These are phyloP conservation scores for Drosophila ficusphila DNA, from an alignment of 1,140 invertebrate species.

Conservation along the genomic window DNA sequence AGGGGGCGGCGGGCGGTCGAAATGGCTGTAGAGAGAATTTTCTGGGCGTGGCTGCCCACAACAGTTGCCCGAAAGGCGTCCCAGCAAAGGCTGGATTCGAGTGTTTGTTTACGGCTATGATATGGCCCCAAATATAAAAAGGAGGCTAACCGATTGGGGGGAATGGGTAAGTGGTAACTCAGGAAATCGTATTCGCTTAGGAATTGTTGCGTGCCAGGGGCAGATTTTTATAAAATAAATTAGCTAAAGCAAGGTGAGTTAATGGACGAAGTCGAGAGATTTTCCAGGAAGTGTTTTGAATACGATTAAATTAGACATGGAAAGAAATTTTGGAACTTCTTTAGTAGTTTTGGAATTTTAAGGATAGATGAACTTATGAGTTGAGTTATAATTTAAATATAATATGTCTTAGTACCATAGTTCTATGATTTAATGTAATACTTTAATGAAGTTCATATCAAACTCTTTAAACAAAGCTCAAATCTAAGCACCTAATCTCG, in stretches of 20 bases:
- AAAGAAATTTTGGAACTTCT: too few relatives aligned
- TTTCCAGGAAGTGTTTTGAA: background rate
- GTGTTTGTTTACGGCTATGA: slow-evolving; percentile 51
- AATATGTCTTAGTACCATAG: too few relatives aligned
- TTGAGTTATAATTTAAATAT: too few relatives aligned
- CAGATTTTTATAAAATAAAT: slow-evolving; percentile 22
- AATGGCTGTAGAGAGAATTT: slow-evolving; percentile 42
- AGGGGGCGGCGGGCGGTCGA: background rate
- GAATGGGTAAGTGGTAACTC: slow-evolving; percentile 20
- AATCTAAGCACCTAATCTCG: slow-evolving; percentile 2
- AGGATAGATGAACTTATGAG: too few relatives aligned
- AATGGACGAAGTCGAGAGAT: background rate
- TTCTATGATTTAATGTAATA: too few relatives aligned
- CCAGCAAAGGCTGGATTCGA: slow-evolving; percentile 12
- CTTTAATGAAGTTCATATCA: too few relatives aligned
- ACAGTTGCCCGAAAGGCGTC: slow-evolving; percentile 29
- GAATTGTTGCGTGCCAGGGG: slow-evolving; percentile 22
- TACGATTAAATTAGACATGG: background rate
- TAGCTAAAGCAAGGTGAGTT: slow-evolving; percentile 10
- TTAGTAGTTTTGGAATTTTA: too few relatives aligned
- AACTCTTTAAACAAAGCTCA: background rate
- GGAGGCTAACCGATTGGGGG: background rate
- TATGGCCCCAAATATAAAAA: slow-evolving; percentile 6
- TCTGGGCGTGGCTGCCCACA: slow-evolving; percentile 68
- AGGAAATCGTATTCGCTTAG: slow-evolving; percentile 13